Conservation (phyloP, 2,113 vertebrate genomes). For the Pycnonotus jocosus region DNA sequence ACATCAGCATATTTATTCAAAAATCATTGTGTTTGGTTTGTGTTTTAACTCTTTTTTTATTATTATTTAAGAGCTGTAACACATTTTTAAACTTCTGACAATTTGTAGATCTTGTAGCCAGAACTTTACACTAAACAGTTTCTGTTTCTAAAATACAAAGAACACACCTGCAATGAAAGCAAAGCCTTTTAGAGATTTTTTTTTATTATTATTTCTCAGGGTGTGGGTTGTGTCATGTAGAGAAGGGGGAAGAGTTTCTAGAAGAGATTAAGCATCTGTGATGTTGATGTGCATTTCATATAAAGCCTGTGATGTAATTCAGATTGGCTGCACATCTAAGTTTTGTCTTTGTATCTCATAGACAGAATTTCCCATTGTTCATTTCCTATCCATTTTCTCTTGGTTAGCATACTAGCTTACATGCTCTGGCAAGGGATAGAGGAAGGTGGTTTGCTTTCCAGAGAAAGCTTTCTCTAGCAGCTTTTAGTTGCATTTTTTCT, state of each 20-base stretch:
- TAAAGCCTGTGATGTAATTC: slow-evolving; percentile 37
- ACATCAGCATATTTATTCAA: neutral
- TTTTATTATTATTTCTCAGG: neutral
- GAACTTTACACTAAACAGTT: slow-evolving; percentile 4
- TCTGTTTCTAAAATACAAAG: neutral
- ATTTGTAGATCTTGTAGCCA: neutral
- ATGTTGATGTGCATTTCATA: slow-evolving; percentile 36
- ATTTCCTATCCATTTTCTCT: slow-evolving; percentile 32
- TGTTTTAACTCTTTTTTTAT: neutral
- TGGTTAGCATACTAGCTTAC: slow-evolving; percentile 42
- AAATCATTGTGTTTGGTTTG: neutral
- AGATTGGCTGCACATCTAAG: neutral
- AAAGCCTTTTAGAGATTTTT: neutral
- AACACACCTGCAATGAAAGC: slow-evolving; percentile 20
- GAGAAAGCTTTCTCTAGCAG: neutral
- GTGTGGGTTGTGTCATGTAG: slow-evolving; percentile 35
- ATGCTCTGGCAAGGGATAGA: neutral
- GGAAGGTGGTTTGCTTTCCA: slow-evolving; percentile 31
- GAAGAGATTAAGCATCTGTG: slow-evolving; percentile 55
- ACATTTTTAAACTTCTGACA: neutral
- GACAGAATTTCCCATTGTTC: slow-evolving; percentile 32
- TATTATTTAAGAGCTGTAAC: neutral
- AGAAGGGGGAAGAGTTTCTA: slow-evolving; percentile 39
- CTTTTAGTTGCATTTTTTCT: neutral
- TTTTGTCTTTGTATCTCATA: slow-evolving; percentile 3